Base-by-base conservation (phyloP, 2,113 vertebrate genomes). In the Trinectes maculatus region DNA sequence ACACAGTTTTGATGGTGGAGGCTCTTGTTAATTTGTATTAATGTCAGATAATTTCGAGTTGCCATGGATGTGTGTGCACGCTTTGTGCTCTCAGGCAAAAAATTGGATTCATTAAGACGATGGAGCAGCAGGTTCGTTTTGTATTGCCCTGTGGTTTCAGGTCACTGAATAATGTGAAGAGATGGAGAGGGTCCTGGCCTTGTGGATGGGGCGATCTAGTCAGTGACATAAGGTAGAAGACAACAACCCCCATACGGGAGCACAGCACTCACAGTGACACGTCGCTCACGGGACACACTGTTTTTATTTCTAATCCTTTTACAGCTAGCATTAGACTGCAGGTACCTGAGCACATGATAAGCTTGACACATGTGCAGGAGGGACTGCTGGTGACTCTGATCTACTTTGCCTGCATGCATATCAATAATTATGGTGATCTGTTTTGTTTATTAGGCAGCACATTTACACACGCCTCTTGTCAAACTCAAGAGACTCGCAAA, bases 61-160 rank as follows among this genome's bases (percentile, higher is more conserved):
- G 76, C 80, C 64, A 75, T 89, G 82, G 87, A 93, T 88, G 83
- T 84, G 85, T 74, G 85, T 64, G 78, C 74, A 79, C 72, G 80
- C 75, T 77, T 74, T 89, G 91, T 91, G 84, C 86, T 88, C 80
- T 91, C 80, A 85, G 84, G 91, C 91, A 91, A 91, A 90, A 90
- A 91, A 92, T 92, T 92, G 89, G 87, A 92, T 92, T 92, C 85
- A 90, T 93, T 92, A 92, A 89, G 89, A 89, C 87, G 91, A 91
- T 67, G 21, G 86, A 89, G 82, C 80, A 89, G 84, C 83, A 84
- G 85, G 88, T 87, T 57, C 82, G 78, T 69, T 29, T 80, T 86
- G 87, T 83, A 71, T 87, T 85, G 84, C 87, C 88, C 65, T n/a
- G 25, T 70, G 59, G 85, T 91, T 90, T 90, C 89, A 91, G 92